Percentiles rank a stretch among this genome's conserved stretches.
phyloP scores from a whole-genome alignment of 2,113 vertebrate genomes.

The Dolichotis patagonum region DNA sequence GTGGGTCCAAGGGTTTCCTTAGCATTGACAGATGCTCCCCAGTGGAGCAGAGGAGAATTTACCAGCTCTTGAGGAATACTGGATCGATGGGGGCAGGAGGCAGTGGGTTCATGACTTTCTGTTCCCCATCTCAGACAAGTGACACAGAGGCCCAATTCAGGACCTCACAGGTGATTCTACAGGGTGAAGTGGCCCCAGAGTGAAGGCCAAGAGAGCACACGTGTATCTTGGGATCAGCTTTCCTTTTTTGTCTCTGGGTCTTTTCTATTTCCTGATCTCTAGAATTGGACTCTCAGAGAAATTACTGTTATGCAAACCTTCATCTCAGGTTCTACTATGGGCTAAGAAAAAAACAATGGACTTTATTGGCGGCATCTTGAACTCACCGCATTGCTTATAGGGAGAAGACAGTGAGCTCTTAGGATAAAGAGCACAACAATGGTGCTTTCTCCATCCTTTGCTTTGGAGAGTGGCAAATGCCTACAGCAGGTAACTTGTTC shows the following conservation, averaged over 20 bases:
- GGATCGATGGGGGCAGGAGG: fast-evolving
- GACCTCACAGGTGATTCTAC: background rate
- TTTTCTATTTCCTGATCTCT: background rate
- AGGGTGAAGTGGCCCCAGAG: background rate
- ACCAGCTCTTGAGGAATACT: fast-evolving
- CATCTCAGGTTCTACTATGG: background rate
- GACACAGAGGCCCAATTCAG: background rate
- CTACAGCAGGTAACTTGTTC: background rate
- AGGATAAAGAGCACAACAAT: fast-evolving
- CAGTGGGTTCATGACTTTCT: background rate
- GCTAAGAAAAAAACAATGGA: background rate
- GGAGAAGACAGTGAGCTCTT: no score
- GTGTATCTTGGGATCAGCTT: fast-evolving
- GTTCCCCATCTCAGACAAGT: background rate
- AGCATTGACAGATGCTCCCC: background rate
- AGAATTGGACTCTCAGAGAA: background rate
- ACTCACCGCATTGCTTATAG: background rate
- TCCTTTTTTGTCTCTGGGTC: background rate
- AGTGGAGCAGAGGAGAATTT: background rate
- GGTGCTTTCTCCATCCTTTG: background rate
- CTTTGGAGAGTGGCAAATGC: background rate
- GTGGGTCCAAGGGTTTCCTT: fast-evolving
- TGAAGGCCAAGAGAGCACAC: background rate
- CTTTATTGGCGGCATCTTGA: background rate
- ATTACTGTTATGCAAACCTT: background rate